Evolutionary conservation across 2,888 invertebrate genomes (phyloP).

Genomic region (Lasioglossum lativentre): DNA sequence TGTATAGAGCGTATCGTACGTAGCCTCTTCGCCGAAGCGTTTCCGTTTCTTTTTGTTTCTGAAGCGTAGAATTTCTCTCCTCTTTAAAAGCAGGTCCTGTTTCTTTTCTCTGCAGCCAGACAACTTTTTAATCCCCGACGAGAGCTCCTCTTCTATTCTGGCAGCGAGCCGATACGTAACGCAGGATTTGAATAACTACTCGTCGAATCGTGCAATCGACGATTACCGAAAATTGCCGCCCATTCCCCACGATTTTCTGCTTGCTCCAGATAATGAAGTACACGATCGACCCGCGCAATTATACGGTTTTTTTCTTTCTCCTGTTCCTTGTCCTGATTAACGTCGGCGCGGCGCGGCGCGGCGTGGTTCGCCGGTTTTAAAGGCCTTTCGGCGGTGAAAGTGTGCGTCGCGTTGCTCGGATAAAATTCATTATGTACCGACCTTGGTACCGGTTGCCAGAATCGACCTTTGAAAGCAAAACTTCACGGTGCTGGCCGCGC

Average conservation of each 20-base stretch:
- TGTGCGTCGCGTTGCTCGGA: slow-evolving; percentile 58
- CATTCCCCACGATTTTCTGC: slow-evolving; percentile 47
- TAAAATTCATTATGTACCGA: slow-evolving; percentile 48
- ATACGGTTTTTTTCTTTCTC: slow-evolving; percentile 6
- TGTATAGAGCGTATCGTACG: not conserved
- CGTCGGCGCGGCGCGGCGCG: not conserved
- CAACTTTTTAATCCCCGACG: not conserved
- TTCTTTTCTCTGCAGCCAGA: slow-evolving; percentile 12
- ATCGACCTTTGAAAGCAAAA: slow-evolving; percentile 51
- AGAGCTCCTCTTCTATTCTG: slow-evolving; percentile 29
- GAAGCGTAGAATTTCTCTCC: slow-evolving; percentile 41
- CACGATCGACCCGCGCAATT: slow-evolving; percentile 42
- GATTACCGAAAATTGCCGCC: slow-evolving; percentile 68
- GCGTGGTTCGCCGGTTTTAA: slow-evolving; percentile 14
- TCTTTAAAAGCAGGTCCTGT: slow-evolving; percentile 29
- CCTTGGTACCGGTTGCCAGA: slow-evolving; percentile 49
- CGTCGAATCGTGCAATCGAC: slow-evolving; percentile 65
- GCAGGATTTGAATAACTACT: slow-evolving; percentile 68
- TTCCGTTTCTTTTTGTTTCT: not conserved
- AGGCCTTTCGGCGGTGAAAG: slow-evolving; percentile 74
- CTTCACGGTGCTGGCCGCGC: slow-evolving; percentile 23
- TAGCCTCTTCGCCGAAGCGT: not conserved
- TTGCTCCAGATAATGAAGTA: slow-evolving; percentile 46
- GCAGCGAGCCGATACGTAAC: slow-evolving; percentile 45
- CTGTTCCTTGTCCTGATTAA: slow-evolving; percentile 23